Conservation (phyloP, 2,113 vertebrate species). For the Hemicordylus capensis region DNA sequence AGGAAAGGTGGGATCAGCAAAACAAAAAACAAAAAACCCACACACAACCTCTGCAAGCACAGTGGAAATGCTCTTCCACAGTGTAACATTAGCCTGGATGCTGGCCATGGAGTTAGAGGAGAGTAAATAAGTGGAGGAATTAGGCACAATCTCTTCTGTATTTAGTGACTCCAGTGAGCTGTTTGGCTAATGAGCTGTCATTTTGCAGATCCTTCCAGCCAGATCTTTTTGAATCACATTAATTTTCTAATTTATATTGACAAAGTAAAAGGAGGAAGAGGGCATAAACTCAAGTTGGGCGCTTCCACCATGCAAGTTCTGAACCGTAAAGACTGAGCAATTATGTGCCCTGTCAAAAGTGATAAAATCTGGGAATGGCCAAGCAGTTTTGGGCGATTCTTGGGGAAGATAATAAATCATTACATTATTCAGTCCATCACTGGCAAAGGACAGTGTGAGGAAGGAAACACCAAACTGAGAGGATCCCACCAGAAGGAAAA, state of each 20-base stretch:
- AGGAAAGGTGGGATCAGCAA: no score
- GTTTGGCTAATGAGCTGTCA: constrained; percentile 2
- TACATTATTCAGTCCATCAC: not conserved
- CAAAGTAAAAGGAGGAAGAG: not conserved
- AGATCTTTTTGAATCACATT: not conserved
- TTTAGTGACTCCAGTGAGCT: not conserved
- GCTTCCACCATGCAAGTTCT: not conserved
- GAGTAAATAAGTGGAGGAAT: not conserved
- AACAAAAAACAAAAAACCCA: no score
- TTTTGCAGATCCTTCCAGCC: constrained; percentile 20
- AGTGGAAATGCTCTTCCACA: no score
- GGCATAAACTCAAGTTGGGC: not conserved
- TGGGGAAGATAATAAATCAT: not conserved
- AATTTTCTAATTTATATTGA: not conserved
- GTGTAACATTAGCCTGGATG: no score
- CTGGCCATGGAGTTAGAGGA: not conserved
- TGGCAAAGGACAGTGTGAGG: not conserved
- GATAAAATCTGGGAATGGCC: not conserved
- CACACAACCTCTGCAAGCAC: no score
- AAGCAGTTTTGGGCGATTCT: not conserved
- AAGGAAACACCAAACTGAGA: not conserved
- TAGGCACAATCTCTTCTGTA: not conserved
- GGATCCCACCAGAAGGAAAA: not conserved
- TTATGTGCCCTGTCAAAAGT: fast-evolving
- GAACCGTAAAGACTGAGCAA: not conserved